Conservation (phyloP, 2,797 vertebrate genomes). For the Molossus molossus region DNA sequence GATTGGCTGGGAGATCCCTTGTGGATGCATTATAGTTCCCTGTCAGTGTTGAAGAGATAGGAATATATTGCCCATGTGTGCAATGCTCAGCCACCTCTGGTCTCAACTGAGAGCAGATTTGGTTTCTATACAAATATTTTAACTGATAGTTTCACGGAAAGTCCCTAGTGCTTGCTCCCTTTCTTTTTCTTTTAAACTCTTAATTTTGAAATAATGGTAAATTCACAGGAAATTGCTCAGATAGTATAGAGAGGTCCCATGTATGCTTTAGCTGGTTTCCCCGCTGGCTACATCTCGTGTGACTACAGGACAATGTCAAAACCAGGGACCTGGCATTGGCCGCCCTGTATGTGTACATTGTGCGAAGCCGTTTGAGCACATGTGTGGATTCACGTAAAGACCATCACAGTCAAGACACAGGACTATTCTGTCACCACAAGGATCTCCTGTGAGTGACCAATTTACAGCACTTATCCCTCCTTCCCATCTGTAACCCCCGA, state of each 20-base stretch:
- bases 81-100: not conserved
- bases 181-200: conserved; percentile 3
- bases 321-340: not conserved
- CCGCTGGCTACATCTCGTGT: not conserved
- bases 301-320: not conserved
- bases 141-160: conserved; percentile 26
- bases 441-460: not conserved
- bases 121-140: conserved; percentile 8
- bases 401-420: not conserved
- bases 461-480: not conserved
- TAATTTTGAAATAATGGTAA: conserved; percentile 62
- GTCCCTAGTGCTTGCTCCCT: not conserved
- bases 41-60: not conserved
- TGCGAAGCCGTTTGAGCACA: not conserved
- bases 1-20: not conserved
- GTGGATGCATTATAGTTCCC: not conserved
- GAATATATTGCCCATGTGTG: no score
- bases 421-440: not conserved
- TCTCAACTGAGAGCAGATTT: not conserved
- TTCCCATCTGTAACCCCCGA: not conserved
- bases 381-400: not conserved
- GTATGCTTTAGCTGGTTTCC: not conserved
- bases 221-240: not conserved
- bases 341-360: not conserved
- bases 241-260: not conserved